phyloP scores from a whole-genome alignment of 1,140 invertebrate genomes.

The Plectus sambesii region DNA sequence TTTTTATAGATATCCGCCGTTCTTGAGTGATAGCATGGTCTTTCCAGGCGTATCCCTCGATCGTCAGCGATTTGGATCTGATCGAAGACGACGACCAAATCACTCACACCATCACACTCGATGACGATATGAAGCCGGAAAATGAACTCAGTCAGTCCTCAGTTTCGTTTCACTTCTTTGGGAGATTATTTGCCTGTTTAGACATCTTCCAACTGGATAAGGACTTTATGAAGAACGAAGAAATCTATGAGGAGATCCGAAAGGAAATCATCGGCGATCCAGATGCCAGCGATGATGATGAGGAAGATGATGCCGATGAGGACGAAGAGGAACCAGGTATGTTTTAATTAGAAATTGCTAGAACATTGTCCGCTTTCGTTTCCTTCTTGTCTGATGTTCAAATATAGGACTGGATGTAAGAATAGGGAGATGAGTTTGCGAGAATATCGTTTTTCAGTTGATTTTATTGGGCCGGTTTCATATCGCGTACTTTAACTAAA shows the following conservation, averaged over 20 bases:
- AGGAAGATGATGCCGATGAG: conserved; percentile 55
- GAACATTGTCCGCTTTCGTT: too few relatives aligned
- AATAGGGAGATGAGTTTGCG: too few relatives aligned
- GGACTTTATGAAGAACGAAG: conserved; percentile 79
- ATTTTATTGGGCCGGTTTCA: too few relatives aligned
- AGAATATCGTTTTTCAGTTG: too few relatives aligned
- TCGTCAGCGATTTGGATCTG: conserved; percentile 77
- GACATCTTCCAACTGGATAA: conserved; percentile 94
- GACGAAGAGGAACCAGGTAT: conserved; percentile 55
- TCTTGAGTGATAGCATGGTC: conserved; percentile 1
- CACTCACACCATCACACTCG: conserved; percentile 79
- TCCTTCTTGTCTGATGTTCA: too few relatives aligned
- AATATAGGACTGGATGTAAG: too few relatives aligned
- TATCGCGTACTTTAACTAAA: too few relatives aligned
- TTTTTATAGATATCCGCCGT: not conserved
- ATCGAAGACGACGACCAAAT: conserved; percentile 95
- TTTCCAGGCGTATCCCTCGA: conserved; percentile 66
- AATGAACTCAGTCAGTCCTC: conserved; percentile 71
- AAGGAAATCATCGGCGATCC: conserved; percentile 58
- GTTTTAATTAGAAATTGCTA: not conserved
- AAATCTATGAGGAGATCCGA: conserved; percentile 82
- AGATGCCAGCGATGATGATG: conserved; percentile 49
- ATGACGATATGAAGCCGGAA: conserved; percentile 62
- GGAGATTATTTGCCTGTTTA: conserved; percentile 48
- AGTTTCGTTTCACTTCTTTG: conserved; percentile 24